Base-by-base conservation (phyloP, 2,888 invertebrate species). In the Apamea anceps region DNA sequence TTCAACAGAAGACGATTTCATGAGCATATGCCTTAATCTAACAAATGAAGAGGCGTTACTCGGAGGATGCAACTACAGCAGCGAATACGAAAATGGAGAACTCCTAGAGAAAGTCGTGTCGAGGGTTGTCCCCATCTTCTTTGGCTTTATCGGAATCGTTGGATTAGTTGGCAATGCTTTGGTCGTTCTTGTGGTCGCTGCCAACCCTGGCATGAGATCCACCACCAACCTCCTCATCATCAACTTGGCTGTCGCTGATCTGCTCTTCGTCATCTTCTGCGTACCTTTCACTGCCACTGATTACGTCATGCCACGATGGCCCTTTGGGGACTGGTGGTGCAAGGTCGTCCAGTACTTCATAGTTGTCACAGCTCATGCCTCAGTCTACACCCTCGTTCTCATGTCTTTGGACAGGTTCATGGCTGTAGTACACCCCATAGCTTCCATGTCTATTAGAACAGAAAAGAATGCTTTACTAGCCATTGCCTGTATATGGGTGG, bases 211-310 rank as follows among this genome's bases (percentile, higher is more conserved):
- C 92, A 99, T 99, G 99, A 97, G 99, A 90, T 99, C 99, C 60
- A 99, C 99, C 12, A 99, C 99, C 72, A 99, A 99, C 94, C 97
- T 99, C 67, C 97, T 99, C 51, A 99, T 99, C 90, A 98, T 99
- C 83, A 99, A 99, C 94, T 96, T 99, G 84, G 99, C 99, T 6
- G 97, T 99, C 48, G 99, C 99, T 62, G 99, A 99, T 94, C 97
- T 99, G 51, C 97, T 99, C 51, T 99, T 99, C 94, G 99, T 99
- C 66, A 98, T 99, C 75, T 99, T 99, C 95, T 99, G 99, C 95
- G 99, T 99, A 32, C 99, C 99, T 0, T 99, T 99, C 95, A 99
- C 99, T 1, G 99, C 99, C 1, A 98, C 98, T 28, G 99, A 99
- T 91, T 99, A 99, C 94, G 98, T 99, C 0, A 96, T 99, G 92